phyloP scores from a whole-genome alignment of 2,888 invertebrate species.

The Drosophila ochracea region DNA sequence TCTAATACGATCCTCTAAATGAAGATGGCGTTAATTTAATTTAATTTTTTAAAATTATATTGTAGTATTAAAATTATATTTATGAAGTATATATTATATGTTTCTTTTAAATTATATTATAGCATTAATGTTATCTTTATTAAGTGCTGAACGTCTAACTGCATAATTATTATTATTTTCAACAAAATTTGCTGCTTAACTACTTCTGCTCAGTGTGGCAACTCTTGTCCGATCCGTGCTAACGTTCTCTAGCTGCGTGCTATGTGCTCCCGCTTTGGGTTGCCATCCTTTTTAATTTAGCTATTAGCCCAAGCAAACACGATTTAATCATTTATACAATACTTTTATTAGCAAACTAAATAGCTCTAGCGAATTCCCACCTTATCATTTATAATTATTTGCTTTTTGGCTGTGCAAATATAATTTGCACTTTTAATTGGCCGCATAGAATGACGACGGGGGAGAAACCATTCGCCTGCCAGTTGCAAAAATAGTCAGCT shows the following conservation, averaged over 20 bases:
- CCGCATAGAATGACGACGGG: conserved; percentile 21
- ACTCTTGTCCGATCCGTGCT: no score
- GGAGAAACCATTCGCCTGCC: conserved; percentile 10
- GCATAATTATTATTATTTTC: not conserved
- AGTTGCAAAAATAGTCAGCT: conserved; percentile 48
- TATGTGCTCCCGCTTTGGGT: not conserved
- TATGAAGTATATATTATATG: not conserved
- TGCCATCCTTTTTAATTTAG: conserved; percentile 1
- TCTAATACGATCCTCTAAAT: not conserved
- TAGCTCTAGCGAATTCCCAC: not conserved
- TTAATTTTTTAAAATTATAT: not conserved
- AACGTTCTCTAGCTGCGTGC: no score
- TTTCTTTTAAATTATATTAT: not conserved
- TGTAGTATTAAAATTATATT: not conserved
- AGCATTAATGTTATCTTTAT: not conserved
- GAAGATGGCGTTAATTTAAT: not conserved
- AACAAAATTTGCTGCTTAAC: no score
- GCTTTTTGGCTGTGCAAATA: conserved; percentile 28
- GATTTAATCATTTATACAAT: not conserved
- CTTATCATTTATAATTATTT: conserved; percentile 5
- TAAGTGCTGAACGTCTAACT: not conserved
- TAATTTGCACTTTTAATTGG: conserved; percentile 69
- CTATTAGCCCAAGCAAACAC: not conserved
- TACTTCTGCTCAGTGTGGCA: no score
- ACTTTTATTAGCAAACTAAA: not conserved